phyloP scores from a whole-genome alignment of 2,113 vertebrate species.

The Archilochus colubris region DNA sequence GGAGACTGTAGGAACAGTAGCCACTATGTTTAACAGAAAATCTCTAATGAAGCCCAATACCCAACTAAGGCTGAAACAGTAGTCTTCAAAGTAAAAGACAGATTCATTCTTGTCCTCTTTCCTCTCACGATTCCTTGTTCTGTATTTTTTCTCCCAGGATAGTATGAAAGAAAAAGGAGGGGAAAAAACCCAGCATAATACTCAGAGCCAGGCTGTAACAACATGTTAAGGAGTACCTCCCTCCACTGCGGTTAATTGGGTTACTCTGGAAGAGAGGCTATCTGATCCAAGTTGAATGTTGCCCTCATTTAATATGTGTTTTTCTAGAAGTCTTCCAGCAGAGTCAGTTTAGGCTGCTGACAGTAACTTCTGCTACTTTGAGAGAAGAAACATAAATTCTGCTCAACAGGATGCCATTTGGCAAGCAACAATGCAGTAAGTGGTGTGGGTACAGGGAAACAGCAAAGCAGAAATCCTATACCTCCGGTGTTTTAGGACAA shows the following conservation, averaged over 20 bases:
- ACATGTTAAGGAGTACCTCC: not conserved
- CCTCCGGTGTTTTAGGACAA: not conserved
- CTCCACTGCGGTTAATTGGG: not conserved
- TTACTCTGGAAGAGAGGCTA: not conserved
- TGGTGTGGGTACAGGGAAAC: not conserved
- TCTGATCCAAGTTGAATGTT: not conserved
- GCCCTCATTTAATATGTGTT: not conserved
- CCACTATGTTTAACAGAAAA: not conserved
- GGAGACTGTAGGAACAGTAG: not conserved
- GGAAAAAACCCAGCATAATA: not conserved
- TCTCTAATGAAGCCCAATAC: not conserved
- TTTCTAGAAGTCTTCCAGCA: not conserved
- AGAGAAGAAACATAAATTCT: not conserved
- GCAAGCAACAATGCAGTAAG: not conserved
- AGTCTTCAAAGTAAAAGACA: not conserved
- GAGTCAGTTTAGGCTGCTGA: not conserved
- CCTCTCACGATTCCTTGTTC: not conserved
- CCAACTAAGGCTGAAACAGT: not conserved
- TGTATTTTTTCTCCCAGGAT: not conserved
- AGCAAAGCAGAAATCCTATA: not conserved
- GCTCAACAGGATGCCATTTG: not conserved
- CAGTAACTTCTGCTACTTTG: not conserved
- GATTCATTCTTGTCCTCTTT: constrained; percentile 15
- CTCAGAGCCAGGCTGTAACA: not conserved
- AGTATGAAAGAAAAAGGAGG: not conserved